phyloP scores from a whole-genome alignment of 1,140 invertebrate genomes.

The Luehdorfia chinensis region DNA sequence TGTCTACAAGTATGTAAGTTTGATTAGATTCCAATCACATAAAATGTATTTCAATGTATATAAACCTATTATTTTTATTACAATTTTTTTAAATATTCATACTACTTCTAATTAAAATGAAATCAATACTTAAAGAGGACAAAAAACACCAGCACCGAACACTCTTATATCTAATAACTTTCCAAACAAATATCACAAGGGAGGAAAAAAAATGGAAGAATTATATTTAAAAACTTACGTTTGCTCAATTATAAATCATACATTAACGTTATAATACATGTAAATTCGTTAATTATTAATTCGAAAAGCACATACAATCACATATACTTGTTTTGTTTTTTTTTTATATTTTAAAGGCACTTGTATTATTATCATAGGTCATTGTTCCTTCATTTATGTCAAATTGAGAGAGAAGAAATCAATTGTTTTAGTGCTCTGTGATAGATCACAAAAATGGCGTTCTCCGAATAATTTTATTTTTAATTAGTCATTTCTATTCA shows the following conservation, averaged over 20 bases:
- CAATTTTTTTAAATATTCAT: no score
- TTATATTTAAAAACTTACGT: slow-evolving; percentile 12
- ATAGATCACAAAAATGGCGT: neutral
- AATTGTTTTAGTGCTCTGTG: neutral
- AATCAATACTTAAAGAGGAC: neutral
- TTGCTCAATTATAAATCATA: neutral
- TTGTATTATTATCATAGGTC: slow-evolving; percentile 10
- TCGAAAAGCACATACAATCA: slow-evolving; percentile 14
- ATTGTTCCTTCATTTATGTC: neutral
- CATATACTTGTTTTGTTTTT: slow-evolving; percentile 2
- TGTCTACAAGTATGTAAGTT: neutral
- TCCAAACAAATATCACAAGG: slow-evolving; percentile 34
- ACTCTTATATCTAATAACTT: slow-evolving; percentile 15
- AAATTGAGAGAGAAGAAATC: neutral
- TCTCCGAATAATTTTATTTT: neutral
- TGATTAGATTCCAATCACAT: no score
- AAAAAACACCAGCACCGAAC: slow-evolving; percentile 13
- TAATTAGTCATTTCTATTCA: neutral
- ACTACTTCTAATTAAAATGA: no score
- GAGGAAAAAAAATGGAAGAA: slow-evolving; percentile 30
- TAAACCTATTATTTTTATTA: no score
- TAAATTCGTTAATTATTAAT: slow-evolving; percentile 17
- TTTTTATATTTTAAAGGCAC: slow-evolving; percentile 12
- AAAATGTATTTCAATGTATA: no score
- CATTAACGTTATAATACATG: slow-evolving; percentile 9